phyloP scores from a whole-genome alignment of 1,140 invertebrate species.

The Elymnias hypermnestra region DNA sequence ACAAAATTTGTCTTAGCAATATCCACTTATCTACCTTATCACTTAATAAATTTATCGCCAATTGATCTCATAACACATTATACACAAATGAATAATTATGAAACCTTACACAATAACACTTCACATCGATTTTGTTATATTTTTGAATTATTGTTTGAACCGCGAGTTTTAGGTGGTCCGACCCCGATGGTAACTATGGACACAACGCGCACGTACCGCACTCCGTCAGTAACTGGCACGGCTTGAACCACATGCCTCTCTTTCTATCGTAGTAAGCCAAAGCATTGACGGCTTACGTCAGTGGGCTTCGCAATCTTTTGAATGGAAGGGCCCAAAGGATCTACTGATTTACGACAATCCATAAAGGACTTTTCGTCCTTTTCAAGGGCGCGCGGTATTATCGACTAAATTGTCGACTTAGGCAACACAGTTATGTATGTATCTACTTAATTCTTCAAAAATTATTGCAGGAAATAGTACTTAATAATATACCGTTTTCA shows the following conservation, averaged over 20 bases:
- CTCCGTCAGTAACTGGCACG: slow-evolving; percentile 43
- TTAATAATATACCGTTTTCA: no score
- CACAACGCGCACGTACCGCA: slow-evolving; percentile 37
- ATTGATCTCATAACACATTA: slow-evolving; percentile 4
- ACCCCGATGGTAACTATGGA: slow-evolving; percentile 11
- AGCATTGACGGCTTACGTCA: slow-evolving; percentile 58
- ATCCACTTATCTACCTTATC: slow-evolving; percentile 63
- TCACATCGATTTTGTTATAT: slow-evolving; percentile 1
- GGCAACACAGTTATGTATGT: no score
- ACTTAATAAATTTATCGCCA: slow-evolving; percentile 39
- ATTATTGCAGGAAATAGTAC: no score
- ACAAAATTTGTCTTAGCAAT: slow-evolving; percentile 50
- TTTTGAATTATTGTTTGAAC: slow-evolving; percentile 7
- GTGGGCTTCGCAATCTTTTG: slow-evolving; percentile 44
- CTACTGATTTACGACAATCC: slow-evolving; percentile 15
- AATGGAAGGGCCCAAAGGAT: slow-evolving; percentile 43
- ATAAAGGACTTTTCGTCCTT: slow-evolving; percentile 17
- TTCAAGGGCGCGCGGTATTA: slow-evolving; percentile 17
- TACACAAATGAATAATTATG: neutral
- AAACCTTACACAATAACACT: slow-evolving; percentile 9
- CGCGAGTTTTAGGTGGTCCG: slow-evolving; percentile 7
- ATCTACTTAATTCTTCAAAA: no score
- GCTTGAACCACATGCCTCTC: slow-evolving; percentile 36
- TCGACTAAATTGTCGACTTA: neutral
- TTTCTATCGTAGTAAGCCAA: slow-evolving; percentile 45